Base-by-base conservation (phyloP, 2,113 vertebrate species). In the Pangasianodon gigas region DNA sequence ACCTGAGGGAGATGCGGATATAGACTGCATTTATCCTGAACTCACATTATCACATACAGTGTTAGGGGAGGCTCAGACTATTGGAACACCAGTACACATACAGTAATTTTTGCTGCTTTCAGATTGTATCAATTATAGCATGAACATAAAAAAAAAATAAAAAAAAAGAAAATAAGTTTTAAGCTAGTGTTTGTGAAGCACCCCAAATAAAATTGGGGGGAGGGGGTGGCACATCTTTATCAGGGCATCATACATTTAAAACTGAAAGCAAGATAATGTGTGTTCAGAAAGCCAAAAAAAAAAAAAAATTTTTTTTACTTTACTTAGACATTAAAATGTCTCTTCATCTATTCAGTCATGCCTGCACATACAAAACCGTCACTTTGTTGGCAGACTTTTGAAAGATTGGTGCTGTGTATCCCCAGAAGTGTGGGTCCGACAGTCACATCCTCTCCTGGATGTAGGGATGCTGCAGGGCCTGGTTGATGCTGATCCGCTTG, bases 401-500 rank as follows among this genome's bases (percentile, higher is more conserved):
- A 37, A 88, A 90, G 87, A 85, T 91, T 89, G 83, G 87, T 89
- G 77, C 67, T 48, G 71, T 51, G 56, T 79, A 77, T 90, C 80
- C 90, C 92, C 89, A 87, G 56, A 37, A 54, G 87, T 74, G 21
- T 46, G 85, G 32, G n/a, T 54, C 21, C 16, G 71, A 75, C 58
- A 87, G 77, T 92, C 81, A 93, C 85, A 92, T 91, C 88, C 89
- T 90, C 88, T 93, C 98, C 97, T 99, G 98, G 95, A 99, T 99
- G 94, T 99, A 99, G 88, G 98, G 97, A 74, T 99, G 99, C 95
- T 99, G 99, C 92, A 99, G 97, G 90, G 99, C 99, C 97, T 99
- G 99, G 96, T 99, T 99, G 96, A 99, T 99, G 97, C 97, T 99
- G 96, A 99, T 98, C 94, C 99, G 96, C 93, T 99, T 99, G 94